Evolutionary conservation across 2,797 vertebrate species (phyloP).

Genomic region (Falco biarmicus): DNA sequence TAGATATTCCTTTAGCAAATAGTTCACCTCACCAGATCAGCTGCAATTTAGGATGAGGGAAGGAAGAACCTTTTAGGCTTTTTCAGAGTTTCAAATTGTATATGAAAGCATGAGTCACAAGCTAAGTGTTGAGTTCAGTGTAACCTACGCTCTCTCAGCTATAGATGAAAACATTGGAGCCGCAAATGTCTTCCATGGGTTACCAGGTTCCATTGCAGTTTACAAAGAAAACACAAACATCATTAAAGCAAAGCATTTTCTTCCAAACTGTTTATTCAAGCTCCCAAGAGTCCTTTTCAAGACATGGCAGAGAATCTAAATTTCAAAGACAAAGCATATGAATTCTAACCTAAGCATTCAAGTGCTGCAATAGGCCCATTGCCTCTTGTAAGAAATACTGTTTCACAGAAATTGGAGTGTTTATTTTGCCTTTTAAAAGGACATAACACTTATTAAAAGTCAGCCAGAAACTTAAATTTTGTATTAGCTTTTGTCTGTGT

Average conservation of each 20-base stretch:
- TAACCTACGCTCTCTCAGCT: background rate
- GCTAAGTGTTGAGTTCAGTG: background rate
- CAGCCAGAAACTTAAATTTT: background rate
- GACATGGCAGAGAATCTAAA: background rate
- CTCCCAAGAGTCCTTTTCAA: constrained; percentile 39
- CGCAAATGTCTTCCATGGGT: constrained; percentile 49
- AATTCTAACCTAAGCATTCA: constrained; percentile 5
- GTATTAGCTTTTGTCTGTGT: constrained; percentile 6
- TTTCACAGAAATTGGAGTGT: constrained; percentile 8
- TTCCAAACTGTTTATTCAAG: constrained; percentile 36
- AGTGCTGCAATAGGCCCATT: background rate
- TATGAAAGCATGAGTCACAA: background rate
- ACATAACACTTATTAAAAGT: constrained; percentile 27
- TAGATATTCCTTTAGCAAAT: background rate
- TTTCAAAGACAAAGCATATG: constrained; percentile 4
- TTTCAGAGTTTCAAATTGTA: background rate
- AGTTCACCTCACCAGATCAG: background rate
- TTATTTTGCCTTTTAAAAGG: constrained; percentile 44
- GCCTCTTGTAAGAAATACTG: constrained; percentile 41
- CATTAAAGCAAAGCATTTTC: constrained; percentile 51
- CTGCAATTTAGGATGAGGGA: background rate
- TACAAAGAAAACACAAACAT: constrained; percentile 74
- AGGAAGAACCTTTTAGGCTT: background rate
- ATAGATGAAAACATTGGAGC: constrained; percentile 48
- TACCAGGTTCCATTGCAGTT: constrained; percentile 66